Evolutionary conservation across 2,888 invertebrate species (phyloP).

Genomic region (Ypsolopha scabrella): DNA sequence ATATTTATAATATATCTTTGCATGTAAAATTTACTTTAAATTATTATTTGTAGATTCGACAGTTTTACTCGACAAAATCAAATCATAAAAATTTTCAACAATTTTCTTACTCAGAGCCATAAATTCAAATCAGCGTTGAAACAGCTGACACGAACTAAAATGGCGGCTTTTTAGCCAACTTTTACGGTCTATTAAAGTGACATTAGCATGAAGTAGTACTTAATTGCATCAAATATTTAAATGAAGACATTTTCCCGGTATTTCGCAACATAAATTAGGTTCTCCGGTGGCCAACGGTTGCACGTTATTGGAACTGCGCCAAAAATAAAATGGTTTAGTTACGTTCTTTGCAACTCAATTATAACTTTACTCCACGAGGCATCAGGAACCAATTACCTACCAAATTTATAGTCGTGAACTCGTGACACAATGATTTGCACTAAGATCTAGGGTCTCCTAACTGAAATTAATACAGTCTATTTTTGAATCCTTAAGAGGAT

Average conservation of each 20-base stretch:
- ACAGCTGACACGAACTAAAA: neutral
- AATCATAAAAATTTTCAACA: neutral
- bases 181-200: neutral
- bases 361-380: neutral
- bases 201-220: slow-evolving; percentile 9
- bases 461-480: no score
- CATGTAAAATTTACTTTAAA: no score
- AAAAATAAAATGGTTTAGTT: neutral
- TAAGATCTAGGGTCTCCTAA: no score
- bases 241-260: slow-evolving; percentile 24
- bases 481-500: no score
- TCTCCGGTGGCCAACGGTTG: neutral
- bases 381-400: no score
- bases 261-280: slow-evolving; percentile 10
- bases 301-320: slow-evolving; percentile 1
- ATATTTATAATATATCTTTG: no score
- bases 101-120: neutral
- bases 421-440: no score
- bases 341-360: slow-evolving; percentile 7
- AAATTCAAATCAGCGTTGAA: neutral
- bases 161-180: neutral
- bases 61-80: neutral
- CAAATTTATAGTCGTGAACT: no score
- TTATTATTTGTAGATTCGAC: no score
- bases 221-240: slow-evolving; percentile 23